phyloP scores from a whole-genome alignment of 92 coral and sea anemone species.

The Actinernus sp. region DNA sequence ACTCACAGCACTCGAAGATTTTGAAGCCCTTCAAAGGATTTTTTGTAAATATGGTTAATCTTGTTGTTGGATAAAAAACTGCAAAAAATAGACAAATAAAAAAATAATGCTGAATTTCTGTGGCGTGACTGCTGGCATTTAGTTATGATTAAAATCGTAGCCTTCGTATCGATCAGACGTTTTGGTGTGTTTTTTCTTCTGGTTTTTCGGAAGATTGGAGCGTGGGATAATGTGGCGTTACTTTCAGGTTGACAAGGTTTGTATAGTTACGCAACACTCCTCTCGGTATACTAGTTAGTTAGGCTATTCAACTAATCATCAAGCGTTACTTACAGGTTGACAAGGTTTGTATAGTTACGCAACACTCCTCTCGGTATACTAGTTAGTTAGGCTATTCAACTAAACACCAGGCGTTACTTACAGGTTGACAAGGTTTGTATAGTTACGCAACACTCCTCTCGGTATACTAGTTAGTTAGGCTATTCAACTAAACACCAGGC shows the following conservation, averaged over 20 bases:
- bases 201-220: no score
- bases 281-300: neutral
- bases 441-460: constrained; percentile 16
- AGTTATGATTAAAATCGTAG: no score
- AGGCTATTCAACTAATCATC: no score
- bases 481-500: no score
- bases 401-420: constrained; percentile 25
- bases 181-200: no score
- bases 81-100: no score
- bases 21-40: neutral
- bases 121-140: no score
- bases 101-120: no score
- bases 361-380: constrained; percentile 15
- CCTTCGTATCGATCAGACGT: no score
- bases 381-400: neutral
- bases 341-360: constrained; percentile 9
- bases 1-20: neutral
- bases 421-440: constrained; percentile 28
- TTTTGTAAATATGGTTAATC: neutral
- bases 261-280: constrained; percentile 19
- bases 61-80: neutral
- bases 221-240: no score
- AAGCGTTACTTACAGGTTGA: constrained; percentile 24
- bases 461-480: constrained; percentile 7
- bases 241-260: constrained; percentile 22